phyloP scores from a whole-genome alignment of 1,140 invertebrate species.

The Heliconius congener region DNA sequence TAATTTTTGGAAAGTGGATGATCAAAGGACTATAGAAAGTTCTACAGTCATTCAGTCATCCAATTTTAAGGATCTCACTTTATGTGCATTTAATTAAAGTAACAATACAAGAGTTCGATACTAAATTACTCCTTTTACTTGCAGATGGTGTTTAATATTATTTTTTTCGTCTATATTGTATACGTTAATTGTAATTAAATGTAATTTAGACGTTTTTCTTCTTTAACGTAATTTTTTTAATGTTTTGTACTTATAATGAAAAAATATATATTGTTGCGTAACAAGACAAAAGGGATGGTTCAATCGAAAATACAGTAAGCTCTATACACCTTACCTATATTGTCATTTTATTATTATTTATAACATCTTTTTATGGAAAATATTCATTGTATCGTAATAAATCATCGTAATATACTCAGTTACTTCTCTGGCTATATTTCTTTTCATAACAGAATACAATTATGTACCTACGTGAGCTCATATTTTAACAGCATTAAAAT shows the following conservation, averaged over 20 bases:
- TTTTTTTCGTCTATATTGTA: neutral
- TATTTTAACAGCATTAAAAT: too few relatives aligned
- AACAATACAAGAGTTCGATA: slow-evolving; percentile 4
- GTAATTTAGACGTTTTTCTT: slow-evolving; percentile 3
- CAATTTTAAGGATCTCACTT: neutral
- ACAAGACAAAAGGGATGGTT: neutral
- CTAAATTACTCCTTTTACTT: neutral
- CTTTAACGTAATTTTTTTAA: neutral
- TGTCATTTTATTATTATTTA: neutral
- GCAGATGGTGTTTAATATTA: neutral
- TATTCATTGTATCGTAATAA: neutral
- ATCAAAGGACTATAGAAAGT: slow-evolving; percentile 29
- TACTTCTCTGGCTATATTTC: neutral
- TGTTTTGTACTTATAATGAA: neutral
- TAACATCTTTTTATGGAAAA: neutral
- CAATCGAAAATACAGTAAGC: neutral
- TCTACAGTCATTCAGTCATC: slow-evolving; percentile 32
- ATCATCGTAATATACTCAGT: neutral
- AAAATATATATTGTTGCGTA: neutral
- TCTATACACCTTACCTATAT: neutral
- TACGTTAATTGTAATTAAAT: neutral
- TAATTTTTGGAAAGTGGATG: slow-evolving; percentile 44
- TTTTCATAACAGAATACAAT: too few relatives aligned
- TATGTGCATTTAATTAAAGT: slow-evolving; percentile 9
- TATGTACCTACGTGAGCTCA: too few relatives aligned